Base-by-base conservation (phyloP, 2,797 vertebrate species). In the Decapterus maruadsi region DNA sequence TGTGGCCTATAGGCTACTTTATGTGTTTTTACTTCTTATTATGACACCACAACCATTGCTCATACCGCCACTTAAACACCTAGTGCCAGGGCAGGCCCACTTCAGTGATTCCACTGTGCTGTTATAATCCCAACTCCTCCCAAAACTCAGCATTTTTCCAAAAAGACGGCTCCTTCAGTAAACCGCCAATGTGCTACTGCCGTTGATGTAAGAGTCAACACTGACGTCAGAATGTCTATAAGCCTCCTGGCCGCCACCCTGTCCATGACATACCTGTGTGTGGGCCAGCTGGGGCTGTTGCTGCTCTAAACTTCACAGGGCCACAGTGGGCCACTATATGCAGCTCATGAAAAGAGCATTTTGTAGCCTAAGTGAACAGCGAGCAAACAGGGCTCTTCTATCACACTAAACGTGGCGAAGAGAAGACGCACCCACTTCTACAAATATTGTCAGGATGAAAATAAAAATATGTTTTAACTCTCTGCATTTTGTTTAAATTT, bases 271-370 rank as follows among this genome's bases (percentile, higher is more conserved):
- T 71, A 54, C 72, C 73, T 88, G 82, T 65, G 75, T 72, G 51
- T 81, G 78, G 72, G 63, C 82, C 86, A 78, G 75, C 62, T 76
- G 71, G 50, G 43, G 62, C 22, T 50, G 61, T 45, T 69, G 38
- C 62, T 22, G 42, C 40, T 43, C 48, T 48, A 50, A 68, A 57
- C 75, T 81, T 57, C 65, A 50, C 36, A 31, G 73, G 78, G 81
- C 88, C 87, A 90, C 69, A 91, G 80, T 72, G 59, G 65, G 67
- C 85, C 63, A 68, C 83, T 89, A 76, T 89, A 76, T 85, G 43
- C 75, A 79, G 51, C 81, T 89, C 59, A 91, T 93, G 91, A 91
- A 94, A 91, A 93, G 87, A 80, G 58, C 78, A 87, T 91, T 92
- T 94, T 86, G 87, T 82, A 26, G 26, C 26, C 26, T 26, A 86